These are phyloP conservation scores for Cebus imitator DNA, from an alignment of 2,113 vertebrate species.

Conservation along the genomic window DNA sequence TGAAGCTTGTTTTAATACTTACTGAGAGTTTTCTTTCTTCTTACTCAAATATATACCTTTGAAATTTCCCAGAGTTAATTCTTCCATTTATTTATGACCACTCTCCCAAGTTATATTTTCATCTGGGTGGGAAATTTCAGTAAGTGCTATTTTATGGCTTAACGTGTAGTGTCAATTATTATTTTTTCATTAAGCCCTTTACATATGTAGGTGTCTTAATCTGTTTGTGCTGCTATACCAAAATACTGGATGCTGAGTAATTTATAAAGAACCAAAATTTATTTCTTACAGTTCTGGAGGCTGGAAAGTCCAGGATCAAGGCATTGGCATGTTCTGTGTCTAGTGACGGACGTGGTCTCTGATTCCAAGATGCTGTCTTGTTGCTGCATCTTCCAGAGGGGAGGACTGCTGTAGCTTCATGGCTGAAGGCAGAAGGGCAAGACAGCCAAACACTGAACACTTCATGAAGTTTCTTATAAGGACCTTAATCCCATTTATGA, in stretches of 20 bases:
- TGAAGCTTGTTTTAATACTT: slow-evolving; percentile 17
- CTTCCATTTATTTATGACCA: background rate
- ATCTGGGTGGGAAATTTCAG: background rate
- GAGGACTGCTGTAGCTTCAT: background rate
- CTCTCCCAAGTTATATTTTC: background rate
- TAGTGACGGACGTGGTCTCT: background rate
- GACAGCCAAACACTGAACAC: background rate
- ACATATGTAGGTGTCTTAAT: background rate
- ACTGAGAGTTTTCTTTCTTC: background rate
- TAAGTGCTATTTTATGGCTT: slow-evolving; percentile 31
- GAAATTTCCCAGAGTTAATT: background rate
- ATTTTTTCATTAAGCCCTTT: slow-evolving; percentile 6
- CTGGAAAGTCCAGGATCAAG: background rate
- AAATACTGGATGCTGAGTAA: background rate
- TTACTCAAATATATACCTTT: background rate
- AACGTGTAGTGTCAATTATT: background rate
- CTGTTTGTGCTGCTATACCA: background rate
- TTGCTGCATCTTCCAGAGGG: background rate
- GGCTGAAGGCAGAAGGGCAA: background rate
- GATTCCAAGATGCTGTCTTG: background rate
- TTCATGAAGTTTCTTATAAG: background rate
- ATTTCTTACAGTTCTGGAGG: background rate
- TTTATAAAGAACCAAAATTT: background rate
- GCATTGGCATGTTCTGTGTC: background rate
- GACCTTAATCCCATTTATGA: background rate